phyloP scores from a whole-genome alignment of 1,140 invertebrate genomes.

The Aphaenogaster ashmeadi region DNA sequence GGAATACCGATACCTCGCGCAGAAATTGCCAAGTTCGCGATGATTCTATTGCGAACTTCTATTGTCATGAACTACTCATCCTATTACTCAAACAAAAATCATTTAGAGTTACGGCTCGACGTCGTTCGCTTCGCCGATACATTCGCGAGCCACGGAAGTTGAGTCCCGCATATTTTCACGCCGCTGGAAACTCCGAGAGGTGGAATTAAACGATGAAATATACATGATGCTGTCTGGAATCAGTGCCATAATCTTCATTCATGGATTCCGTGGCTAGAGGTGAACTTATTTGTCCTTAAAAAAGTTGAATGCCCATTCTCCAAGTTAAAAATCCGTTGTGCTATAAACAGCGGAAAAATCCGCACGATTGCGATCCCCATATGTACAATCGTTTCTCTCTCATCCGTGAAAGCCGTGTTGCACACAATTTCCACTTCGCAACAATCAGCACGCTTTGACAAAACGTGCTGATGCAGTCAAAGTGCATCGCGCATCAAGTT shows the following conservation, averaged over 20 bases:
- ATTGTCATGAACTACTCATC: neutral
- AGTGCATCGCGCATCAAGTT: neutral
- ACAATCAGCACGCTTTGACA: slow-evolving; percentile 38
- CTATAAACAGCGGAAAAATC: neutral
- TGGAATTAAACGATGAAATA: slow-evolving; percentile 50
- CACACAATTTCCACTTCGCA: slow-evolving; percentile 29
- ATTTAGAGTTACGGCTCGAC: slow-evolving; percentile 10
- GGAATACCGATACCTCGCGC: neutral
- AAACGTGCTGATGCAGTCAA: slow-evolving; percentile 34
- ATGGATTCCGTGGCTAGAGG: neutral
- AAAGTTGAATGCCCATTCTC: neutral
- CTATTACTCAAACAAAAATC: slow-evolving; percentile 28
- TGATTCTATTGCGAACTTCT: slow-evolving; percentile 1
- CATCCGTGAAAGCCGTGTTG: neutral
- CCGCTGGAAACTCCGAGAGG: neutral
- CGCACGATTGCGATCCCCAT: neutral
- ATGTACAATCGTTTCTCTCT: neutral
- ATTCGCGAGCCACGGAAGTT: neutral
- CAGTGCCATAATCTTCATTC: slow-evolving; percentile 9
- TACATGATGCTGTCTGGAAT: neutral
- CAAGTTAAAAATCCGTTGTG: neutral
- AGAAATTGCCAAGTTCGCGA: slow-evolving; percentile 29
- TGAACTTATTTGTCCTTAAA: neutral
- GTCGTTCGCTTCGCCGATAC: neutral
- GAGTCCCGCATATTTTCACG: slow-evolving; percentile 34